A percentile compares a stretch with the other conserved stretches of the same genome.
Evolutionary conservation across 2,113 vertebrate species (phyloP).

Genomic region (Xerus inauris): DNA sequence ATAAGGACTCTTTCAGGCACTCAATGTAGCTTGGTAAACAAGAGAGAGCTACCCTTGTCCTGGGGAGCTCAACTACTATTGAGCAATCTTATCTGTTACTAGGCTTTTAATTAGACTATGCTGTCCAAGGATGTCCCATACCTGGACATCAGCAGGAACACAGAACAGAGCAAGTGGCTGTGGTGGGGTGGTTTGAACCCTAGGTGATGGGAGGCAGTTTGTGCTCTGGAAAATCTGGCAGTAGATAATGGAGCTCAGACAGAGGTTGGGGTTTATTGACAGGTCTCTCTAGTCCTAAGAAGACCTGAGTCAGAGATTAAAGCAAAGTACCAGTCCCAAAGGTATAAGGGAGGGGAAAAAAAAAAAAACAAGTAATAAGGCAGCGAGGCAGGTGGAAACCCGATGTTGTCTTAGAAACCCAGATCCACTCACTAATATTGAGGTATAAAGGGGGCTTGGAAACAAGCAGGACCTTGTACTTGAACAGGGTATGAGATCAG

Average conservation of each 20-base stretch:
- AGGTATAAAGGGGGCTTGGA: background rate
- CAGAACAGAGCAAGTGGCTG: background rate
- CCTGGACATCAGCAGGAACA: background rate
- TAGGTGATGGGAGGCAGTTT: background rate
- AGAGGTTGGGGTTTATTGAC: background rate
- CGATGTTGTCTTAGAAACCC: background rate
- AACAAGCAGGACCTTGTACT: background rate
- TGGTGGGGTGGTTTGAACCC: background rate
- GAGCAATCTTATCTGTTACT: background rate
- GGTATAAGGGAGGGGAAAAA: background rate
- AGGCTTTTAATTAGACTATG: background rate
- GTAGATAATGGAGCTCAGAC: background rate
- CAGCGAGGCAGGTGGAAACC: background rate
- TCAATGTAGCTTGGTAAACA: background rate
- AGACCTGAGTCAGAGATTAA: background rate
- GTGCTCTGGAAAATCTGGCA: background rate
- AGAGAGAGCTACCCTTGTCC: background rate
- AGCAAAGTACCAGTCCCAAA: background rate
- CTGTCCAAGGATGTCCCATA: background rate
- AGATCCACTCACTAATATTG: background rate
- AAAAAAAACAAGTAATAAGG: background rate
- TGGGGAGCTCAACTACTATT: background rate
- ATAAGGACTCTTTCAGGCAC: background rate
- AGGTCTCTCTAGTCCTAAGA: background rate
- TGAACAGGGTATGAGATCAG: background rate